Percentiles rank a stretch among this genome's conserved stretches.
These are phyloP conservation scores for Acronicta leporina DNA, from an alignment of 2,888 invertebrate species.

Conservation along the genomic window DNA sequence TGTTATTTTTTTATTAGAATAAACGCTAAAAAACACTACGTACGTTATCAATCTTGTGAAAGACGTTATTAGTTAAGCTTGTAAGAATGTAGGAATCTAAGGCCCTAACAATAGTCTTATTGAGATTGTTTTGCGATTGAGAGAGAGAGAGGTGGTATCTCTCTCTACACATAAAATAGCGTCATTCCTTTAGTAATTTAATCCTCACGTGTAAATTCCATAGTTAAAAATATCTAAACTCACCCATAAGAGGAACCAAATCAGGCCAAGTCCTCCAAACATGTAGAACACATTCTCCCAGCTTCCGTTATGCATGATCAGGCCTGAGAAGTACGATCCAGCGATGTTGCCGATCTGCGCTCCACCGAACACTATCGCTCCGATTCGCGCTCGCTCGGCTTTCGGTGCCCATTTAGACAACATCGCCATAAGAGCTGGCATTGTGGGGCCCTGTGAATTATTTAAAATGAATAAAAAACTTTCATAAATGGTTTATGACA, in stretches of 20 bases:
- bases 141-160: too few relatives aligned
- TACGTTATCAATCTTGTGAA: too few relatives aligned
- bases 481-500: too few relatives aligned
- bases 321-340: constrained; percentile 86
- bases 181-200: too few relatives aligned
- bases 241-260: constrained; percentile 88
- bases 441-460: constrained; percentile 87
- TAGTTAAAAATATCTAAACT: constrained; percentile 40
- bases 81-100: too few relatives aligned
- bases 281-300: constrained; percentile 90
- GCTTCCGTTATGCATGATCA: constrained; percentile 83
- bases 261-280: constrained; percentile 86
- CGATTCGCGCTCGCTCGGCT: constrained; percentile 87
- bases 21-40: too few relatives aligned
- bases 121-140: too few relatives aligned
- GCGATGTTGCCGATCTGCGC: constrained; percentile 89
- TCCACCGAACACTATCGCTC: constrained; percentile 89
- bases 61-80: too few relatives aligned
- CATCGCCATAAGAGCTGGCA: constrained; percentile 90
- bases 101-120: too few relatives aligned
- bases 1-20: too few relatives aligned
- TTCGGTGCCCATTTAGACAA: constrained; percentile 90
- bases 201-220: too few relatives aligned
- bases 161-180: too few relatives aligned
- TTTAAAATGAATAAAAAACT: not conserved